Base-by-base conservation (phyloP, 2,113 vertebrate genomes). In the Hiodon alosoides region DNA sequence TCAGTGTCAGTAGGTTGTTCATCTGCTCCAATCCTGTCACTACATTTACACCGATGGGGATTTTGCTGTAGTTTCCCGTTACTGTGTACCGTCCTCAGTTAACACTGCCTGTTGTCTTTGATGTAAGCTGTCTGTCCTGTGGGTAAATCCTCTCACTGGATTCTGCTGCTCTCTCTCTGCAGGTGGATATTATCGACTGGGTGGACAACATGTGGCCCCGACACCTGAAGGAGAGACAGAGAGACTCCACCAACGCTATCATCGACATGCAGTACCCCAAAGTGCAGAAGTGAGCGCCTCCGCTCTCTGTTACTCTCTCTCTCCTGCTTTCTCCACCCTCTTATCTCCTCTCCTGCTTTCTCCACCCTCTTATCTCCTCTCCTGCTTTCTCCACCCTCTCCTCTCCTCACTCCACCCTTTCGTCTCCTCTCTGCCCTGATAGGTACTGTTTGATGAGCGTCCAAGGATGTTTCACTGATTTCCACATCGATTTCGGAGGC, bases 391-490 rank as follows among this genome's bases (percentile, higher is more conserved):
- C n/a, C n/a, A n/a, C n/a, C n/a, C n/a, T n/a, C n/a, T n/a, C n/a
- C n/a, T n/a, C n/a, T n/a, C 11, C 53, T 11, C 16, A 50, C 11
- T 17, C 3, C 58, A 9, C 6, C 71, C 0, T 51, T 51, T 62
- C 46, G 46, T 11, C 65, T 53, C 17, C 66, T 5, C 52, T 17
- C 14, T 50, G 0, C 53, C 8, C 67, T 14, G 79, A 7, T n/a
- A 99, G 97, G 81, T 99, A 99, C 89, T 99, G 97, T 88, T 88
- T 99, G 72, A 99, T 98, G 97, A 99, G 97, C 72, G 97, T 99
- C 72, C 94, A 95, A 87, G 97, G 96, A 85, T 98, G 96, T 89
- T 98, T 97, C 87, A 99, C 97, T 81, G 97, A 99, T 85, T 99
- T 99, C 88, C 97, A 99, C 47, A 94, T 99, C 70, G 97, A 99